Evolutionary conservation across 2,888 invertebrate species (phyloP), one percentile per base, ranked within the genome.

Genomic region (Zhuqinia jingwanae): DNA sequence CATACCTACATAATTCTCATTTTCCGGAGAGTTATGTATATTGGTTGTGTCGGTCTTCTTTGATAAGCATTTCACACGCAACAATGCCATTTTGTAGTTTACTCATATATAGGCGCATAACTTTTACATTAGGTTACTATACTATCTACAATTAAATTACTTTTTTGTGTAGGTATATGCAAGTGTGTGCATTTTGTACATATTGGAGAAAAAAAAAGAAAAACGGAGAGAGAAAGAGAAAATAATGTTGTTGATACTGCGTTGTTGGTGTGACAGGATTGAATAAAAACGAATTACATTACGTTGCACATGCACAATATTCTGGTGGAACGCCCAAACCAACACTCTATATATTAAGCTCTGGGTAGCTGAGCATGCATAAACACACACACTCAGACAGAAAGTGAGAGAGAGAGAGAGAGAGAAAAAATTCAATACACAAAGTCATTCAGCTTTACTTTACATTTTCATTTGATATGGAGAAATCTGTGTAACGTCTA

Each of bases 1-100:
- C 17, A 17, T 53, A 53, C 1, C 47, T 56, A 20, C 20, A 8
- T 17, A 13, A 25, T 70, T 25, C 70, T 85, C 82, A 65, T 83
- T 87, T 36, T 58, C 81, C 68, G 3, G 36, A 36, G 8, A 36
- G 36, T n/a, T n/a, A n/a, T n/a, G n/a, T n/a, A n/a, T n/a, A n/a
- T n/a, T n/a, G n/a, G n/a, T n/a, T 85, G 76, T 65, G 80, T 81
- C 85, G 87, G 89, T 84, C 84, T 88, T 8, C 82, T 89, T 88
- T 88, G 86, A 88, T 88, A 86, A 86, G 85, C 78, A 63, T 89
- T 81, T 88, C 89, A 88, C 88, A 86, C 89, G 86, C 85, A 87
- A 85, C 85, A 87, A 85, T 87, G 81, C 79, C 85, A 85, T 85
- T 70, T 85, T 78, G 78, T 78, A 85, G 85, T 58, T 15, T n/a